Percentiles rank a stretch among this genome's conserved stretches.
Evolutionary conservation across 2,797 vertebrate species (phyloP).

Genomic region (Xiphophorus birchmanni): DNA sequence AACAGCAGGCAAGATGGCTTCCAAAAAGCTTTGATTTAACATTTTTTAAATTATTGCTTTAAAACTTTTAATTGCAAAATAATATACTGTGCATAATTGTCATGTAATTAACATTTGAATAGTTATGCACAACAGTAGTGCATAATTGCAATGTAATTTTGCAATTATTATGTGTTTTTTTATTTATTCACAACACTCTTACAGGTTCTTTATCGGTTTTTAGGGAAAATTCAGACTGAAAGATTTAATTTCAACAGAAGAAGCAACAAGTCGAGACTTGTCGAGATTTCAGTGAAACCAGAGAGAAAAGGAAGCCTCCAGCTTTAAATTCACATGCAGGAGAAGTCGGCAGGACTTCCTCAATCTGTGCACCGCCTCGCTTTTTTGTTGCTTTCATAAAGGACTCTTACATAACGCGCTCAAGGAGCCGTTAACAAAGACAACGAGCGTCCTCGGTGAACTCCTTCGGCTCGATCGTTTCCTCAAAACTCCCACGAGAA

Average conservation of each 20-base stretch:
- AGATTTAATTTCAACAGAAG: not conserved
- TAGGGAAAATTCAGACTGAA: not conserved
- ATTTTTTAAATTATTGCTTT: too few relatives aligned
- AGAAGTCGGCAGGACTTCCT: conserved; percentile 61
- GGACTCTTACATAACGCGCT: conserved; percentile 73
- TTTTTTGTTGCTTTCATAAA: conserved; percentile 42
- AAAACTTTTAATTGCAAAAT: too few relatives aligned
- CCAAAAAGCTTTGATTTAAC: too few relatives aligned
- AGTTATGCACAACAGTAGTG: too few relatives aligned
- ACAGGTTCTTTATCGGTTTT: not conserved
- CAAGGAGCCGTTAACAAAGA: conserved; percentile 40
- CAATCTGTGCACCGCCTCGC: conserved; percentile 9
- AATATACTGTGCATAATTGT: too few relatives aligned
- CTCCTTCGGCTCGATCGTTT: not conserved
- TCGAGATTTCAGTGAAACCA: conserved; percentile 38
- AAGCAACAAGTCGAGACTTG: conserved; percentile 12
- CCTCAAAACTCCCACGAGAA: not conserved
- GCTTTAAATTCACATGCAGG: conserved; percentile 53
- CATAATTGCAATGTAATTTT: not conserved
- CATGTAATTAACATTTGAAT: too few relatives aligned
- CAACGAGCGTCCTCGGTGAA: conserved; percentile 61
- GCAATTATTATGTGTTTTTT: not conserved
- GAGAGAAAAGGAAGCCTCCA: conserved; percentile 61
- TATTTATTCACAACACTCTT: not conserved
- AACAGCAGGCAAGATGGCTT: too few relatives aligned